Conservation (phyloP, 1,140 invertebrate species). For the Phthorimaea operculella region DNA sequence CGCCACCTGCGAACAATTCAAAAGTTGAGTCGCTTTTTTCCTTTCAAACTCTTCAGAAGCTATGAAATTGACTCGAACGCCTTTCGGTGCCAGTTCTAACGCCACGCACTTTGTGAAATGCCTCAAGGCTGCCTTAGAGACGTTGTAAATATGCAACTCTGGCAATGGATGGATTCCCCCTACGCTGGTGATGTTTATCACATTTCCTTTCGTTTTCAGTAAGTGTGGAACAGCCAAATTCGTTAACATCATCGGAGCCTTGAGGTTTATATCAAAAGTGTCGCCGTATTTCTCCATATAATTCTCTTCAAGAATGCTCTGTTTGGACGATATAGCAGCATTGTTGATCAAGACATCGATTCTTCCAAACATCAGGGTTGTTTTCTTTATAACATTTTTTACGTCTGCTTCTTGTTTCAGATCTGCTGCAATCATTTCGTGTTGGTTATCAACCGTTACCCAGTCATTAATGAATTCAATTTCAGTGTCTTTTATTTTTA, state of each 20-base stretch:
- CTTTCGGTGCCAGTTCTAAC: neutral
- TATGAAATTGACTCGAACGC: neutral
- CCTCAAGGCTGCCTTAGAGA: neutral
- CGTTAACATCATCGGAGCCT: neutral
- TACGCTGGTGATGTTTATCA: neutral
- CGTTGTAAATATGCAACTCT: neutral
- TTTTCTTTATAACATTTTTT: neutral
- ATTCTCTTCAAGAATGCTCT: neutral
- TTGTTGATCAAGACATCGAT: neutral
- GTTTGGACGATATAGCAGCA: neutral
- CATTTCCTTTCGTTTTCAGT: neutral
- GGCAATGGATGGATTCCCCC: neutral
- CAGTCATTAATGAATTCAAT: too few relatives aligned
- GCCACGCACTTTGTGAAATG: constrained; percentile 1
- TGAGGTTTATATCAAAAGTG: neutral
- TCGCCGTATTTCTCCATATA: neutral
- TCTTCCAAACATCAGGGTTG: neutral
- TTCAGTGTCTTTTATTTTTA: neutral
- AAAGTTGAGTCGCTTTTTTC: neutral
- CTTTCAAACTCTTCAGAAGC: neutral
- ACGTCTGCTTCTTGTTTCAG: neutral
- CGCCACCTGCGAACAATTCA: neutral
- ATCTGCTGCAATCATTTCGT: neutral
- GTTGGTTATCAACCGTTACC: too few relatives aligned
- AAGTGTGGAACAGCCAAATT: neutral